A percentile compares a stretch with the other conserved stretches of the same genome.
phyloP scores from a whole-genome alignment of 2,113 vertebrate genomes.

The Oreochromis aureus region DNA sequence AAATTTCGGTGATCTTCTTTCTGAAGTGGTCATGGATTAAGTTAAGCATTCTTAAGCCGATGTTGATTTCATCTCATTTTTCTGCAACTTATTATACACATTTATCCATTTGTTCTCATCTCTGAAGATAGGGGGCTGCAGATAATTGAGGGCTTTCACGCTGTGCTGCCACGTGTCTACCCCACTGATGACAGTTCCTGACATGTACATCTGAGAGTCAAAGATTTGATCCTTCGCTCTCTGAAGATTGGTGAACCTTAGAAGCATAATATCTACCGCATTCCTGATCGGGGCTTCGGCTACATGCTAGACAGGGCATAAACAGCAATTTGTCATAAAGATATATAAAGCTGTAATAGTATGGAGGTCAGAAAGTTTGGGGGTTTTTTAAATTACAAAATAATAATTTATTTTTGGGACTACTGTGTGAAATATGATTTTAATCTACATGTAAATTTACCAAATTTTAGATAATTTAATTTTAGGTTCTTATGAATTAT shows the following conservation, averaged over 20 bases:
- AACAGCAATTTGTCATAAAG: not conserved
- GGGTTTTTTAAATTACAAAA: not conserved
- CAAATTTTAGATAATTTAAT: not conserved
- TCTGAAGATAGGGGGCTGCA: not conserved
- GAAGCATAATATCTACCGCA: not conserved
- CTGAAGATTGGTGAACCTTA: not conserved
- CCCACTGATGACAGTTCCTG: not conserved
- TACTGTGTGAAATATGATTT: not conserved
- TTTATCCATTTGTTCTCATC: not conserved
- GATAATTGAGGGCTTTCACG: not conserved
- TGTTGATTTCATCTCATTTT: not conserved
- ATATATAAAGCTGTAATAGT: not conserved
- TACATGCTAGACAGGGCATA: not conserved
- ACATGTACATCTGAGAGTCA: not conserved
- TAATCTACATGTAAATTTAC: not conserved
- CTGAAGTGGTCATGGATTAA: not conserved
- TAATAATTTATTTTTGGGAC: not conserved
- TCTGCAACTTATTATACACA: not conserved
- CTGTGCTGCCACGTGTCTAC: not conserved
- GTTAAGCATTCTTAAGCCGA: not conserved
- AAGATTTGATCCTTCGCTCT: not conserved
- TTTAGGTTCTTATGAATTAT: not conserved
- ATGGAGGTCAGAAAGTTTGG: not conserved
- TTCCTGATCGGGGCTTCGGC: not conserved
- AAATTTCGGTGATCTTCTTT: not conserved